phyloP scores from a whole-genome alignment of 2,113 vertebrate genomes.

The Tylochromis polylepis region DNA sequence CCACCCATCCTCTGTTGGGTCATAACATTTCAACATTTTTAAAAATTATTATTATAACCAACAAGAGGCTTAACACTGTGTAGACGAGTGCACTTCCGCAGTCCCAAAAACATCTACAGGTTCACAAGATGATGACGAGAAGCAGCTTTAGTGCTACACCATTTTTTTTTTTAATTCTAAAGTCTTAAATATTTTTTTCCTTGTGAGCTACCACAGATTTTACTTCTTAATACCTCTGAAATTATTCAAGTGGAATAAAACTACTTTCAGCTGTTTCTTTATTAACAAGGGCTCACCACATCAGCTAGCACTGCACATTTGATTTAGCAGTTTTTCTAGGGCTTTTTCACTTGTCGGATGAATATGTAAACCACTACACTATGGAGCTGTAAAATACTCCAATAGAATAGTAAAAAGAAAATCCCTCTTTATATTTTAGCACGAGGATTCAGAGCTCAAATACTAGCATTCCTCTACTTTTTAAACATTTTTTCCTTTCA shows the following conservation, averaged over 20 bases:
- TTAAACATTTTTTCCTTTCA: neutral
- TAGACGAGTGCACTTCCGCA: neutral
- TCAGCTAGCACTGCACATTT: neutral
- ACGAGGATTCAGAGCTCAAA: neutral
- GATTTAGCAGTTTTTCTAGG: neutral
- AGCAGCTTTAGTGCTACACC: neutral
- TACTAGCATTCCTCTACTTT: neutral
- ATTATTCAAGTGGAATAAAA: neutral
- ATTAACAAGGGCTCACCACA: neutral
- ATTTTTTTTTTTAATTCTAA: no score
- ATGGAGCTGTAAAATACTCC: neutral
- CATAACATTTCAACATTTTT: neutral
- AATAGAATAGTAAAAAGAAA: neutral
- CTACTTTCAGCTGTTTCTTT: neutral
- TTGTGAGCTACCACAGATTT: neutral
- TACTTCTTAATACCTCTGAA: neutral
- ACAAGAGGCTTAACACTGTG: neutral
- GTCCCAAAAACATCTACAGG: neutral
- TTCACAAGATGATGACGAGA: neutral
- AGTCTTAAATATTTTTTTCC: neutral
- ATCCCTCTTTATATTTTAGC: neutral
- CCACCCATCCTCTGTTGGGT: neutral
- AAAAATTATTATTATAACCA: fast-evolving
- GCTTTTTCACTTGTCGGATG: neutral
- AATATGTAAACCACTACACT: neutral